Base-by-base conservation (phyloP, 1,140 invertebrate genomes). In the Apis laboriosa region DNA sequence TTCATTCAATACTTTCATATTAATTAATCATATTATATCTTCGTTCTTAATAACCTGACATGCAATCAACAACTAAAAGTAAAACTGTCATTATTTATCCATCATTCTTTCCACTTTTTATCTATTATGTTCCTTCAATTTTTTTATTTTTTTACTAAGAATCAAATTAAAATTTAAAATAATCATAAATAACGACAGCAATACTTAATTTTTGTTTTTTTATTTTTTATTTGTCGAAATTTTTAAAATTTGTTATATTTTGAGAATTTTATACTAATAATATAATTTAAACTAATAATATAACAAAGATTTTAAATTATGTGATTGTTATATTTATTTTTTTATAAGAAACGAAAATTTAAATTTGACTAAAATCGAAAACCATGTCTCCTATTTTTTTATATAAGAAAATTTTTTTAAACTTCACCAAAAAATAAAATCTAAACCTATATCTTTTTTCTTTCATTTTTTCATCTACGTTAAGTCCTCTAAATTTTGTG, bases 1-100 rank as follows among this genome's bases (percentile, higher is more conserved):
- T 71, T 71, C 19, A n/a, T 13, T 43, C 11, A n/a, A 71, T 21
- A 28, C 19, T 58, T 49, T 53, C 49, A 13, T 73, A 34, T 28
- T 43, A 43, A 73, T 73, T 58, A 73, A 73, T 58, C 55, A 21
- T 21, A 4, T 34, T 73, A 28, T 28, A 73, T 60, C 53, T 51
- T 53, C 1, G 9, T n/a, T 13, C 24, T 5, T 5, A 34, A 43
- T 56, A 56, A 56, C 3, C 11, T 53, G 11, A 19, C 49, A 11
- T 24, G n/a, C 11, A 28, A 24, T 3, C 11, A 28, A 71, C 53
- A 71, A 73, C 3, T 43, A 9, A 43, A 73, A 43, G 11, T 58
- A 13, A 34, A 58, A 58, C 19, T 12, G 19, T 2, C 7, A 34
- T 9, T 51, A 55, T 71, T 49, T 55, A 28, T 71, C 51, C 5